phyloP scores from a whole-genome alignment of 2,888 invertebrate genomes.

The Vanessa cardui region DNA sequence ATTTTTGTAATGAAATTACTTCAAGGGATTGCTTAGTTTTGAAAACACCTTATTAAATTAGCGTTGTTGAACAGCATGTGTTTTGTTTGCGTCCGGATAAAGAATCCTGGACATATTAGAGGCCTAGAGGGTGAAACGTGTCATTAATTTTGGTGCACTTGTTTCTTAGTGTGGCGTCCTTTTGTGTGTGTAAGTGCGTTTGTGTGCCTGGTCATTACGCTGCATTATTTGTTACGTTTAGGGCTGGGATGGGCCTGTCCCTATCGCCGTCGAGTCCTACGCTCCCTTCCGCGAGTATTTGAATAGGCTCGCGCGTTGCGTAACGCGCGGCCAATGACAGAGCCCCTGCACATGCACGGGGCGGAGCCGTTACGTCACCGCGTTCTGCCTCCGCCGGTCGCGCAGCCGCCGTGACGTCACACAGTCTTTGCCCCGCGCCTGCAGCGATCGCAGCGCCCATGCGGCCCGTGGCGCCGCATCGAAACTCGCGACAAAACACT shows the following conservation, averaged over 20 bases:
- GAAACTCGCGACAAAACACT: slow-evolving; percentile 80
- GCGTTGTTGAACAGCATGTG: slow-evolving; percentile 28
- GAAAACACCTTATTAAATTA: slow-evolving; percentile 32
- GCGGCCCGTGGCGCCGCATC: slow-evolving; percentile 59
- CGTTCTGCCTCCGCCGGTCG: slow-evolving; percentile 72
- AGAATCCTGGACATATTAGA: slow-evolving; percentile 42
- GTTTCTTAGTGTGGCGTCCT: slow-evolving; percentile 50
- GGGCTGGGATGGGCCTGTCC: slow-evolving; percentile 73
- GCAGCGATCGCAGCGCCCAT: slow-evolving; percentile 68
- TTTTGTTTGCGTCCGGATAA: slow-evolving; percentile 39
- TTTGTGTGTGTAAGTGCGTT: slow-evolving; percentile 52
- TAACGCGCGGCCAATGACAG: slow-evolving; percentile 81
- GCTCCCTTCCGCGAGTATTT: slow-evolving; percentile 75
- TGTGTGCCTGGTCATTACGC: slow-evolving; percentile 64
- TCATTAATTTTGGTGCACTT: slow-evolving; percentile 71
- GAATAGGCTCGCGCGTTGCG: slow-evolving; percentile 76
- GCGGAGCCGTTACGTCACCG: slow-evolving; percentile 81
- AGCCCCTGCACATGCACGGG: slow-evolving; percentile 78
- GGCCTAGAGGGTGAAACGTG: slow-evolving; percentile 54
- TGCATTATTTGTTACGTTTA: slow-evolving; percentile 74
- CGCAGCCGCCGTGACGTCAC: slow-evolving; percentile 82
- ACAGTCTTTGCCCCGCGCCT: slow-evolving; percentile 56
- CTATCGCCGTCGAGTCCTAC: slow-evolving; percentile 68
- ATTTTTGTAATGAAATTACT: background rate
- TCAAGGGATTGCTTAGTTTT: slow-evolving; percentile 5